Evolutionary conservation across 2,797 vertebrate species (phyloP).

Genomic region (Chelon labrosus): DNA sequence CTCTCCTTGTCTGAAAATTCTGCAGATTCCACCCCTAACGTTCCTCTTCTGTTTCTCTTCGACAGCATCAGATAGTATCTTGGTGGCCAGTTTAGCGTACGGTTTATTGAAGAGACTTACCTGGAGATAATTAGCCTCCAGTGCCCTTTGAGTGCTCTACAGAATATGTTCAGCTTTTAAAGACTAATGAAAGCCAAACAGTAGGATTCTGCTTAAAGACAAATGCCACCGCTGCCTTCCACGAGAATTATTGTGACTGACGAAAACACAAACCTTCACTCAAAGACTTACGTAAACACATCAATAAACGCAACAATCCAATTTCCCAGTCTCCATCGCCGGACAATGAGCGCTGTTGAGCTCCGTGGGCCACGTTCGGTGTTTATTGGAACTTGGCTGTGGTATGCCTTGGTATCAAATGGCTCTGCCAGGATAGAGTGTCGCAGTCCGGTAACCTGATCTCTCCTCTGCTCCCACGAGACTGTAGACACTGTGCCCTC

Average conservation of each 20-base stretch:
- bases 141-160: constrained; percentile 34
- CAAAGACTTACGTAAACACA: constrained; percentile 59
- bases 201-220: constrained; percentile 10
- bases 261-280: constrained; percentile 60
- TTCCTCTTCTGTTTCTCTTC: constrained; percentile 54
- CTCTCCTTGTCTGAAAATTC: constrained; percentile 67
- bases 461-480: constrained; percentile 49
- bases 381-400: constrained; percentile 68
- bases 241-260: constrained; percentile 48
- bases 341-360: constrained; percentile 62
- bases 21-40: constrained; percentile 72
- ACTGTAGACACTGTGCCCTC: constrained; percentile 32
- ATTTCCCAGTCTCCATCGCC: constrained; percentile 53
- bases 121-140: constrained; percentile 35
- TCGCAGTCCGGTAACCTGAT: constrained; percentile 70
- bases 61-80: constrained; percentile 70
- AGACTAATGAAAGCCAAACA: constrained; percentile 29
- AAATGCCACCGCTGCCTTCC: constrained; percentile 42
- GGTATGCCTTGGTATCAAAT: constrained; percentile 67
- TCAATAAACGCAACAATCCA: constrained; percentile 69
- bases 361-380: constrained; percentile 47
- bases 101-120: constrained; percentile 56
- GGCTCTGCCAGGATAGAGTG: constrained; percentile 62
- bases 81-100: constrained; percentile 54
- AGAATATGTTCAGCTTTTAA: constrained; percentile 4